Conservation (phyloP, 2,113 vertebrate species). For the Myiozetetes cayanensis region DNA sequence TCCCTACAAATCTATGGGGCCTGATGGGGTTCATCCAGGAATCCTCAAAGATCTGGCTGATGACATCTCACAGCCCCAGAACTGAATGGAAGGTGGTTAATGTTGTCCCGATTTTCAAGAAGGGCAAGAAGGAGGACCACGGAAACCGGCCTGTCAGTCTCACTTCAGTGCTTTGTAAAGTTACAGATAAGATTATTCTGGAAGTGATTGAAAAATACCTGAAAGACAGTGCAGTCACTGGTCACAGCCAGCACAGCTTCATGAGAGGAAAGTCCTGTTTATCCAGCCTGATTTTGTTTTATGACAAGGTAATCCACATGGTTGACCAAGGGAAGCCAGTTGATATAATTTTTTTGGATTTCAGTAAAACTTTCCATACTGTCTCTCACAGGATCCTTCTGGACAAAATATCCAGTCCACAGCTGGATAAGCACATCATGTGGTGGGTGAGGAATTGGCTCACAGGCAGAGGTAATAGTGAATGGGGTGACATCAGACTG, state of each 20-base stretch:
- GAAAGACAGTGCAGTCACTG: background rate
- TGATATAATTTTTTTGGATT: background rate
- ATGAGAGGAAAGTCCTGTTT: background rate
- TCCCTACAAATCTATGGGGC: background rate
- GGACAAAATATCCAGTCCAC: too few species aligned
- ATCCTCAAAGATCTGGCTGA: background rate
- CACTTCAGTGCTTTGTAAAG: background rate
- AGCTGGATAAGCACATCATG: too few species aligned
- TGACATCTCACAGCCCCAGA: background rate
- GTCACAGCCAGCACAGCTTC: background rate
- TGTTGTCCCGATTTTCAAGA: background rate
- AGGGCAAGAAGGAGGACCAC: background rate
- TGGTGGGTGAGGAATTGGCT: background rate
- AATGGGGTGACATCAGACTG: background rate
- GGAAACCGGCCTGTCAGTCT: background rate
- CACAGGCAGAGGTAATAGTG: background rate
- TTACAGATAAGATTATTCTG: background rate
- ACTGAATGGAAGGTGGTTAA: background rate
- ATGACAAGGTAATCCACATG: background rate
- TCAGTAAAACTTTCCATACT: too few species aligned
- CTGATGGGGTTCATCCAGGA: background rate
- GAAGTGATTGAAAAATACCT: background rate
- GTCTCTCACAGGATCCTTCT: too few species aligned
- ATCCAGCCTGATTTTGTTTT: background rate
- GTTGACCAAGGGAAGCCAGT: background rate